Conservation (phyloP, 2,888 invertebrate species). For the Halictus quadricinctus region DNA sequence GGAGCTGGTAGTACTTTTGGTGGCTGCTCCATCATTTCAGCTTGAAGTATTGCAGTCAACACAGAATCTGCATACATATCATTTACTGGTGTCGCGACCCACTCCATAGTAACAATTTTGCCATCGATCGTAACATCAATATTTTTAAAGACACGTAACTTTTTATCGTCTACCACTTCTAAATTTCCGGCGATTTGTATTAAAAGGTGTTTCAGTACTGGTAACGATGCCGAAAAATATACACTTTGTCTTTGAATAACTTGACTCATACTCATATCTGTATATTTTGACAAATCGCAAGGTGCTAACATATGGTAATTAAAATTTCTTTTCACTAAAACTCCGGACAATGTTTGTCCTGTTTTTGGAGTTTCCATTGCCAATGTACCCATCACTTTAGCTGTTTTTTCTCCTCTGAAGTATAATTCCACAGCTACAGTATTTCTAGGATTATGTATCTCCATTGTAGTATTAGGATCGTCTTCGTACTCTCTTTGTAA, state of each 20-base stretch:
- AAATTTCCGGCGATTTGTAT: slow-evolving; percentile 91
- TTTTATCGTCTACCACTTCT: slow-evolving; percentile 88
- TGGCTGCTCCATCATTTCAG: slow-evolving; percentile 88
- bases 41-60: slow-evolving; percentile 93
- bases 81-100: slow-evolving; percentile 96
- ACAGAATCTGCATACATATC: slow-evolving; percentile 99
- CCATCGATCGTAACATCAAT: slow-evolving; percentile 92
- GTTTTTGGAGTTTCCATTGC: slow-evolving; percentile 92
- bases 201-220: slow-evolving; percentile 89
- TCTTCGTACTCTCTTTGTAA: slow-evolving; percentile 96
- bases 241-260: slow-evolving; percentile 96
- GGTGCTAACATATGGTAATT: slow-evolving; percentile 98
- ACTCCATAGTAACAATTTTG: slow-evolving; percentile 94
- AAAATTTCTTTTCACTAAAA: slow-evolving; percentile 98
- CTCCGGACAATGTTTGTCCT: slow-evolving; percentile 92
- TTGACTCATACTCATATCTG: slow-evolving; percentile 96
- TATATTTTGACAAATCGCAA: slow-evolving; percentile 96
- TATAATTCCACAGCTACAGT: slow-evolving; percentile 96
- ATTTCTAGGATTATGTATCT: slow-evolving; percentile 97
- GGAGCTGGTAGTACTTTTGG: slow-evolving; percentile 86
- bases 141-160: slow-evolving; percentile 91
- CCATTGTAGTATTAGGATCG: slow-evolving; percentile 90
- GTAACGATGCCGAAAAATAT: slow-evolving; percentile 90
- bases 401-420: slow-evolving; percentile 98
- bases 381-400: slow-evolving; percentile 97